These are phyloP conservation scores for Biston betularia DNA, from an alignment of 2,888 invertebrate species.

Conservation along the genomic window DNA sequence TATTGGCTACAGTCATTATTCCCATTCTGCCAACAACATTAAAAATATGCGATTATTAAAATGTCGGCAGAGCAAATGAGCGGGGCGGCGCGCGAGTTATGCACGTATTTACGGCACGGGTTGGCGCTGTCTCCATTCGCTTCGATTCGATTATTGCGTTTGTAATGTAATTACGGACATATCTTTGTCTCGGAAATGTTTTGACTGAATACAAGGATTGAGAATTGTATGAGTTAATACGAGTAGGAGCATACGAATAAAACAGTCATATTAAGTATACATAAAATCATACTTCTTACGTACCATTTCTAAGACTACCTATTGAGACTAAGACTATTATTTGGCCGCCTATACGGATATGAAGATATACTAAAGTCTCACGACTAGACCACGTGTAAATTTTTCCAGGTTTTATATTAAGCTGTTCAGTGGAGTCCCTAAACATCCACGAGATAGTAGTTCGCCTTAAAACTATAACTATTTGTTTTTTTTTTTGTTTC, in stretches of 20 bases:
- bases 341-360: no score
- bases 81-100: slow-evolving; percentile 64
- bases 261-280: no score
- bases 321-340: no score
- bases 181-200: slow-evolving; percentile 25
- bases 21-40: slow-evolving; percentile 50
- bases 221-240: slow-evolving; percentile 3
- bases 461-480: no score
- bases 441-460: no score
- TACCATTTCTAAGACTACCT: no score
- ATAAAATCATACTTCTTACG: no score
- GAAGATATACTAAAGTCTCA: no score
- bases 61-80: slow-evolving; percentile 80
- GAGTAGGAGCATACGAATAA: background rate
- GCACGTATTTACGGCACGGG: slow-evolving; percentile 76
- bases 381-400: no score
- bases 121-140: slow-evolving; percentile 60
- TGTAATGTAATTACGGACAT: slow-evolving; percentile 29
- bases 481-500: no score
- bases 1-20: slow-evolving; percentile 33
- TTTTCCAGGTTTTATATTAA: no score
- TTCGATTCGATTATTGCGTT: slow-evolving; percentile 33
- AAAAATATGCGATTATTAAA: slow-evolving; percentile 83
- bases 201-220: slow-evolving; percentile 11
- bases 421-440: no score